Evolutionary conservation across 2,797 vertebrate species (phyloP).

Genomic region (Phaenicophaeus curvirostris): DNA sequence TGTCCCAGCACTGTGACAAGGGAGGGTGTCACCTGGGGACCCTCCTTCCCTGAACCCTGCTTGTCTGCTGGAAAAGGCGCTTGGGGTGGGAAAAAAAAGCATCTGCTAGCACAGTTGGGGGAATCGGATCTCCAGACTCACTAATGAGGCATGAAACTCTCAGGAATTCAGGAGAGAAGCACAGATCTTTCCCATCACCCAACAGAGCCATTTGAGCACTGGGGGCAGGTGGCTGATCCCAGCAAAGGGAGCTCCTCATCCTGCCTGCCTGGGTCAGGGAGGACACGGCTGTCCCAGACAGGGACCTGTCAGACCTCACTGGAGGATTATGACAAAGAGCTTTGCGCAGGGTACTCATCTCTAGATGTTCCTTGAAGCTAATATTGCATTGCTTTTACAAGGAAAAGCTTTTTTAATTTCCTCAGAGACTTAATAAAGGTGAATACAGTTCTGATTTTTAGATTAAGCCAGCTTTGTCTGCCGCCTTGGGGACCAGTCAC

Average conservation of each 20-base stretch:
- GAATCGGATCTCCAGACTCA: background rate
- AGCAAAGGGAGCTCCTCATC: background rate
- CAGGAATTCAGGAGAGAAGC: background rate
- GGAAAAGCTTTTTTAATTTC: accelerated
- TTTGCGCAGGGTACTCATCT: accelerated
- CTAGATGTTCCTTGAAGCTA: background rate
- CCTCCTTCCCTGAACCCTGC: background rate
- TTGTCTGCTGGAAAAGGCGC: background rate
- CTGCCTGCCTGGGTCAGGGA: accelerated
- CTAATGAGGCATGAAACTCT: accelerated
- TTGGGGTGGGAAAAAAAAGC: background rate
- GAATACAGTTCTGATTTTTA: background rate
- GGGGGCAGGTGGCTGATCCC: too few species aligned
- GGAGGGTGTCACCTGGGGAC: background rate
- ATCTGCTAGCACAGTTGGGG: background rate
- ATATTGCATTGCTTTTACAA: accelerated
- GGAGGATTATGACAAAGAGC: background rate
- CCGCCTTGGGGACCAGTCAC: background rate
- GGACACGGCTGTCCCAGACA: accelerated
- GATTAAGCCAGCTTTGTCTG: background rate
- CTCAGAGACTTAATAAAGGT: background rate
- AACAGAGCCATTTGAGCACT: accelerated
- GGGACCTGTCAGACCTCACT: background rate
- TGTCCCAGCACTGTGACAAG: accelerated
- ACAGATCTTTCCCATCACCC: background rate